A percentile compares a stretch with the other conserved stretches of the same genome.
Evolutionary conservation across 2,113 vertebrate species (phyloP).

Genomic region (Aphelocoma coerulescens): DNA sequence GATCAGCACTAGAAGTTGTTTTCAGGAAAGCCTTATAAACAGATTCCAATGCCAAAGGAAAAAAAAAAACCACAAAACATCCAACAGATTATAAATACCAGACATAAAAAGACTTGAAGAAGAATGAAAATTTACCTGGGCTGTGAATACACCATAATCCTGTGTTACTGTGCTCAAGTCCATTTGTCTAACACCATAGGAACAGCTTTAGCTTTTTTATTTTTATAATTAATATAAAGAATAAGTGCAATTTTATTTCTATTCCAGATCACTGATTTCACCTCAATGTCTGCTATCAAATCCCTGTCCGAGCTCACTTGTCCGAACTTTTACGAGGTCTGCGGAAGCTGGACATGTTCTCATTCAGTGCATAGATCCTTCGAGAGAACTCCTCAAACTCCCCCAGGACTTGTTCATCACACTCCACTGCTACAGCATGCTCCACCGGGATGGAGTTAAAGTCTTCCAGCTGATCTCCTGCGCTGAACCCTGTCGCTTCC

Average conservation of each 20-base stretch:
- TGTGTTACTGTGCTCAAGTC: constrained; percentile 20
- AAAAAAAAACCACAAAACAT: neutral
- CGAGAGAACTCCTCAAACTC: constrained; percentile 97
- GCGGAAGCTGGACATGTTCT: constrained; percentile 93
- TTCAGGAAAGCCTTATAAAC: constrained; percentile 42
- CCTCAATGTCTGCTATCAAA: neutral
- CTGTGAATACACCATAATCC: constrained; percentile 40
- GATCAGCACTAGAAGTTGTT: constrained; percentile 11
- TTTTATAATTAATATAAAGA: constrained; percentile 75
- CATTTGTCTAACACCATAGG: constrained; percentile 49
- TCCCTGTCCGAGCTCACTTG: constrained; percentile 74
- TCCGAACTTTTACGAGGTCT: constrained; percentile 91
- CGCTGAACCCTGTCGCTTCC: constrained; percentile 82
- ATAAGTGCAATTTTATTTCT: constrained; percentile 80
- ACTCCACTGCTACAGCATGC: constrained; percentile 91
- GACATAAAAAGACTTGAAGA: constrained; percentile 20
- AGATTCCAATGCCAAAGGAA: neutral
- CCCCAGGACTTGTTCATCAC: constrained; percentile 94
- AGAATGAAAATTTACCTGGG: constrained; percentile 49
- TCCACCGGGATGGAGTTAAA: constrained; percentile 93
- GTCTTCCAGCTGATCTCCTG: constrained; percentile 81
- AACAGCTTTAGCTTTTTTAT: constrained; percentile 50
- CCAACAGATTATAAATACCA: constrained; percentile 35
- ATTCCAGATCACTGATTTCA: neutral
- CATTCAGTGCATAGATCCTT: constrained; percentile 94